Base-by-base conservation (phyloP, 1,140 invertebrate species). In the Anadara kagoshimensis region DNA sequence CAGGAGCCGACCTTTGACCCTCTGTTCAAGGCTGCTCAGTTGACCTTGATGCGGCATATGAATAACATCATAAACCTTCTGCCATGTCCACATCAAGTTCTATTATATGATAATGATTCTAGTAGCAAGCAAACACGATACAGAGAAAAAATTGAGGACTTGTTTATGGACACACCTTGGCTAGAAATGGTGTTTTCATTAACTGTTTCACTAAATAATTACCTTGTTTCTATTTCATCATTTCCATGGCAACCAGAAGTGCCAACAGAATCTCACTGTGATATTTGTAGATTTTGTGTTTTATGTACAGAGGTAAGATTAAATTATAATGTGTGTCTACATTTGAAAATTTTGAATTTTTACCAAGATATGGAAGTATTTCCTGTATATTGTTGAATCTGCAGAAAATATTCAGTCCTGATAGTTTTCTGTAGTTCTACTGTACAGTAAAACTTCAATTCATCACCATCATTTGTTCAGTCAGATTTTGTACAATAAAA, bases 211-310 rank as follows among this genome's bases (percentile, higher is more conserved):
- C 89, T 93, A 2, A 90, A 88, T 22, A 79, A 85, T 63, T 91
- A 90, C 80, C 75, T 91, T 22, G 78, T 80, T 61, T 79, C 86
- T 18, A 73, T 89, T 36, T 62, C 76, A 10, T 69, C 78, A 66
- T 83, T 88, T 63, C 84, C 88, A 71, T 88, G 86, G 85, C 79
- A 82, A 78, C 78, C 83, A 56, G 81, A 83, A 74, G 79, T 92
- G 41, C 88, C 91, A 10, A 85, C 89, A 49, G 90, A 91, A 29
- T 88, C 90, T 64, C 75, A 86, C 1, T 90, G 91, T 69, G 91
- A 93, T 79, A 86, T 94, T 1, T 90, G 91, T 0, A 90, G 91
- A 76, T 93, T 94, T 83, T 90, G 90, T 61, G 85, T 93, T 3
- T 70, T 94, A 0, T 92, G 91, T 78, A 83, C 93, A 24, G 93